These are phyloP conservation scores for Drosophila niveifrons DNA, from an alignment of 2,888 invertebrate species.

Conservation along the genomic window DNA sequence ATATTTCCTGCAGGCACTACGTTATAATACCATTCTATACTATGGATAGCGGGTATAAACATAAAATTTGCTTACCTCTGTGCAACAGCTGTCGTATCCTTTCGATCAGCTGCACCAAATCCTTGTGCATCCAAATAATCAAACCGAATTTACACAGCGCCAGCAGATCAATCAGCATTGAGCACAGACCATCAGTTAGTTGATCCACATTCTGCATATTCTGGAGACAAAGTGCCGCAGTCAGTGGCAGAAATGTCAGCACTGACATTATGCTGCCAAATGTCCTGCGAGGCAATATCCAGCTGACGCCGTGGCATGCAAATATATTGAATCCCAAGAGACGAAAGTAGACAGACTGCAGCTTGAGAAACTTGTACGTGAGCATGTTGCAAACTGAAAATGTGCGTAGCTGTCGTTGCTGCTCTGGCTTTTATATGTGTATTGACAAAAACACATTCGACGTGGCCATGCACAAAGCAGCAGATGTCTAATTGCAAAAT, in stretches of 20 bases:
- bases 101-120: not conserved
- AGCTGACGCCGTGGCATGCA: not conserved
- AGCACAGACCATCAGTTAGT: conserved; percentile 37
- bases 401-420: not conserved
- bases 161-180: conserved; percentile 33
- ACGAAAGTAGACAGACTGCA: conserved; percentile 37
- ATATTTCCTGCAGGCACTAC: no score
- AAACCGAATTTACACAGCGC: conserved; percentile 27
- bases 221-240: conserved; percentile 34
- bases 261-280: conserved; percentile 29
- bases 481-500: conserved; percentile 40
- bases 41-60: no score
- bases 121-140: not conserved
- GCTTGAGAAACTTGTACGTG: conserved; percentile 49
- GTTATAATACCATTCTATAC: no score
- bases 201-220: conserved; percentile 36
- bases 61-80: not conserved
- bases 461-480: not conserved
- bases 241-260: conserved; percentile 35
- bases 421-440: conserved; percentile 11
- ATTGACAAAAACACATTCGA: not conserved
- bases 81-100: not conserved
- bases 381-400: conserved; percentile 39
- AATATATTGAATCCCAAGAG: conserved; percentile 37
- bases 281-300: conserved; percentile 15